Percentiles rank a stretch among this genome's conserved stretches.
Evolutionary conservation across 2,113 vertebrate genomes (phyloP).

Genomic region (Herpailurus yagouaroundi): DNA sequence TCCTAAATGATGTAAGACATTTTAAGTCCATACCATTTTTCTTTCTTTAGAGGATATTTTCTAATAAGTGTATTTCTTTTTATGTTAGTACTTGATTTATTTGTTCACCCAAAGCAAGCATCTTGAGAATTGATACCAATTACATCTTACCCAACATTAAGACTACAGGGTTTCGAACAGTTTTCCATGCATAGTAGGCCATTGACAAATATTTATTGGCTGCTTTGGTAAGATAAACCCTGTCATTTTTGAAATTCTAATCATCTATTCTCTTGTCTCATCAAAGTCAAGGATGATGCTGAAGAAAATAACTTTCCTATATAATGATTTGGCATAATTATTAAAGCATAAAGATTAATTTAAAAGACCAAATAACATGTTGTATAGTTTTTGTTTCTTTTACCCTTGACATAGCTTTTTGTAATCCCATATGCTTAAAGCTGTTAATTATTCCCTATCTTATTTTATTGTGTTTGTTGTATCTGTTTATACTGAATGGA

Average conservation of each 20-base stretch:
- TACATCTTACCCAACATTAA: neutral
- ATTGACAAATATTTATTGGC: neutral
- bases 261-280: neutral
- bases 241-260: neutral
- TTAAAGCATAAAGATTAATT: constrained; percentile 24
- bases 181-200: neutral
- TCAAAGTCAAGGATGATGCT: neutral
- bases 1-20: neutral
- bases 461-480: constrained; percentile 28
- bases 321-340: neutral
- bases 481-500: neutral
- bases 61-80: neutral
- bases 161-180: neutral
- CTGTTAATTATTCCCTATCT: constrained; percentile 33
- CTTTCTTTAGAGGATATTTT: neutral
- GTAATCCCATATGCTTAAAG: constrained; percentile 9
- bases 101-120: neutral
- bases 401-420: constrained; percentile 5
- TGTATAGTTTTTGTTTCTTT: constrained; percentile 47
- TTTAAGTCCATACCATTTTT: neutral
- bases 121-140: neutral
- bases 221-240: neutral
- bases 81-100: neutral
- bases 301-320: constrained; percentile 2
- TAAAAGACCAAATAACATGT: neutral